Evolutionary conservation across 2,113 vertebrate species (phyloP), one percentile per base, ranked within the genome.

Genomic region (Triplophysa dalaica): DNA sequence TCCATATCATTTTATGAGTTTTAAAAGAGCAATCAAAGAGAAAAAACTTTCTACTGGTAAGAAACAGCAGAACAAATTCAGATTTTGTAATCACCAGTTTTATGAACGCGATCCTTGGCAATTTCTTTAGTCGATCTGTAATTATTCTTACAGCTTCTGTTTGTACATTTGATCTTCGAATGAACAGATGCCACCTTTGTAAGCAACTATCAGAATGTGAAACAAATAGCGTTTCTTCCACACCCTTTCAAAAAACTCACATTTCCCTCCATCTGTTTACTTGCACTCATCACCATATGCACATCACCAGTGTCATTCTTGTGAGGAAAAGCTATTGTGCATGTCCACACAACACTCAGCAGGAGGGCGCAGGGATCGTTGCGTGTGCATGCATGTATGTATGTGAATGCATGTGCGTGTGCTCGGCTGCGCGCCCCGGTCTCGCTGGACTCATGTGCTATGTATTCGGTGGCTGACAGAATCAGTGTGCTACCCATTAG

Each of bases 401-500:
- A 73, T 76, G 16, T 78, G 63, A 21, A 12, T 61, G 58, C 79
- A 52, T 77, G 52, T 83, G 70, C 70, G 77, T 11, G 43, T 56
- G 70, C 75, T 64, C 75, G 68, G 52, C 33, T 7, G 33, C 33
- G 33, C 33, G 7, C 33, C 33, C 33, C 62, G 69, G 63, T 76
- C 52, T 63, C 52, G 1, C 68, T 33, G 83, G 85, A 87, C 88
- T 67, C 90, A 91, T 89, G 89, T 90, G 90, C 87, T 75, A 54
- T 43, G 62, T 7, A 54, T 75, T 9, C 83, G 87, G 87, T 78
- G 72, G 80, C 85, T 91, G 92, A 92, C 90, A 91, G 87, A 80
- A 87, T 82, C 91, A 88, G 90, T 86, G 89, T 91, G 90, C 89
- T 85, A 89, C 87, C 86, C 82, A 92, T 92, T 93, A 94, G 88